These are phyloP conservation scores for Grus americana DNA, from an alignment of 2,113 vertebrate species.

Conservation along the genomic window DNA sequence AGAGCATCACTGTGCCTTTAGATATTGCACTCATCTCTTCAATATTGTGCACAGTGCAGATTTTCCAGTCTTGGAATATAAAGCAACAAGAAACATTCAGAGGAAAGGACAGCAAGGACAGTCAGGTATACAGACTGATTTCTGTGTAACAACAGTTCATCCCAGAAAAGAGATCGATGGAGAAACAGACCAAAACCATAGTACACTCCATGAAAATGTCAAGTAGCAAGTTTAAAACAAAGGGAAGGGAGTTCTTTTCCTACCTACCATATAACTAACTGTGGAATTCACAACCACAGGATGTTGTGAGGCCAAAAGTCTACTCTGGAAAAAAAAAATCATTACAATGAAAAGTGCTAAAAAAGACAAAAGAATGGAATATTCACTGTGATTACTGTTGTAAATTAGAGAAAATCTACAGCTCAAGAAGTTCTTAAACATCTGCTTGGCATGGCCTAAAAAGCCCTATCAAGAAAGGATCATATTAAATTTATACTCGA, in stretches of 20 bases:
- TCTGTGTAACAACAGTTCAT: neutral
- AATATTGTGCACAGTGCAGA: neutral
- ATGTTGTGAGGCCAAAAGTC: neutral
- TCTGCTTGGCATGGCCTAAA: neutral
- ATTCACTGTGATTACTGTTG: neutral
- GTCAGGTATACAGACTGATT: neutral
- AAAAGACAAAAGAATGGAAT: neutral
- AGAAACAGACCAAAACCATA: neutral
- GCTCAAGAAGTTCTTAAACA: neutral
- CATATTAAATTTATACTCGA: neutral
- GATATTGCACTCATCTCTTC: neutral
- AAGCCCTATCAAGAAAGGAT: neutral
- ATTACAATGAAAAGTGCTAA: neutral
- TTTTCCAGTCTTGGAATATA: neutral
- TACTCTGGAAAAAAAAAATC: neutral
- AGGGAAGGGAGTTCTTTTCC: neutral
- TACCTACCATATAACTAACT: neutral
- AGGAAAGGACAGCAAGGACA: neutral
- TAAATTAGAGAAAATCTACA: neutral
- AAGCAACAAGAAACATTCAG: neutral
- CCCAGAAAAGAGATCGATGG: neutral
- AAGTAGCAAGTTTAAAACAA: neutral
- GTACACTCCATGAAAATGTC: neutral
- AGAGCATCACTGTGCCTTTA: neutral
- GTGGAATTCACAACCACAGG: neutral